A percentile compares a stretch with the other conserved stretches of the same genome.
phyloP scores from a whole-genome alignment of 2,888 invertebrate genomes.

The Temnothorax rugatulus region DNA sequence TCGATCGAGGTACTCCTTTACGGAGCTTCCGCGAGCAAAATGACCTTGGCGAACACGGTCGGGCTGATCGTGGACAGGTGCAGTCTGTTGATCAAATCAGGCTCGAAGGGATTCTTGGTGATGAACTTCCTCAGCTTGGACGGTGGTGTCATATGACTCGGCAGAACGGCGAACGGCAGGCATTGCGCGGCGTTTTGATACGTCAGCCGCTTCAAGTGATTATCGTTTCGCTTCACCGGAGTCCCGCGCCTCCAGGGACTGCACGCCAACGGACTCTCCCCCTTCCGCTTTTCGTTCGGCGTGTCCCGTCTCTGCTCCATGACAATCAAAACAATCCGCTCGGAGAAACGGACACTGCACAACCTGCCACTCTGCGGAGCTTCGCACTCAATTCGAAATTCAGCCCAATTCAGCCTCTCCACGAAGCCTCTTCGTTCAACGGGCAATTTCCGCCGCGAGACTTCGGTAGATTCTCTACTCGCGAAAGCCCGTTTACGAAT shows the following conservation, averaged over 20 bases:
- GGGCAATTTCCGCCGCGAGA: background rate
- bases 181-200: conserved; percentile 65
- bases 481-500: no score
- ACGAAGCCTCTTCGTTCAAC: no score
- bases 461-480: background rate
- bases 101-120: conserved; percentile 91
- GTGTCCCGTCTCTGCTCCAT: conserved; percentile 77
- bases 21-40: background rate
- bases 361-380: background rate
- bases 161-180: conserved; percentile 81
- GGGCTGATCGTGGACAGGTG: conserved; percentile 91
- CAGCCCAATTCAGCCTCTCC: background rate
- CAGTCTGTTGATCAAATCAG: conserved; percentile 89
- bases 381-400: background rate
- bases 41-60: conserved; percentile 83
- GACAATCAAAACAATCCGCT: background rate
- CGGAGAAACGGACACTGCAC: no score
- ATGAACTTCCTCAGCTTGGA: conserved; percentile 87
- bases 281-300: conserved; percentile 73
- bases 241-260: conserved; percentile 74
- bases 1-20: conserved; percentile 72
- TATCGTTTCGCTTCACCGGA: conserved; percentile 74
- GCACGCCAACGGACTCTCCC: conserved; percentile 50
- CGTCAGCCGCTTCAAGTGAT: conserved; percentile 57
- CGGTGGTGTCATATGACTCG: conserved; percentile 88